Evolutionary conservation across 2,888 invertebrate genomes (phyloP), one percentile per base, ranked within the genome.

Genomic region (Xestia sexstrigata): DNA sequence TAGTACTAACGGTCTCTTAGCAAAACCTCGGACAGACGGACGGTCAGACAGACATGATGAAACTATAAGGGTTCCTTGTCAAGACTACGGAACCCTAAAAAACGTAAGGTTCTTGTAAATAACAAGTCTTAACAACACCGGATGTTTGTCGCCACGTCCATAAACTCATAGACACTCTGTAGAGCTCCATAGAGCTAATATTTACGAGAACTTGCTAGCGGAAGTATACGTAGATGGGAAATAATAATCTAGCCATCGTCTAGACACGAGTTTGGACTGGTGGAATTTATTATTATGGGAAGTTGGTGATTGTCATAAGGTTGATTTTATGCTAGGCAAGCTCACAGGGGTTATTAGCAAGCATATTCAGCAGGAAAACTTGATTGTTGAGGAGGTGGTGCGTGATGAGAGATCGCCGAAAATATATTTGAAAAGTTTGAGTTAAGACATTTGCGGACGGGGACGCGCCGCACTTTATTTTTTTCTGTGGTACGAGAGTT

Each of bases 201-300:
- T 80, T 70, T 65, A 70, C 76, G 60, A 17, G 45, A 55, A 60
- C 60, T 76, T 39, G 47, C 35, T n/a, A 7, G 39, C 67, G 66
- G 81, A 81, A 67, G n/a, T 67, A n/a, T n/a, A 58, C 17, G 42
- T 15, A 20, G 35, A 68, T 78, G 30, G 26, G 75, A 69, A 66
- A 70, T 81, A 66, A 74, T 79, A 55, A 49, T 42, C 65, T 15
- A 0, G 23, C 30, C 23, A 30, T 17, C 35, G 81, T 75, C 81
- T 81, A 70, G 81, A 70, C 81, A 1, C 0, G 2, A 4, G 66
- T 67, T 81, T 80, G 70, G 80, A 80, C 81, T 66, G 7, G 17
- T 58, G 20, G 23, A 35, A 23, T 42, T 42, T 74, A 63, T 39
- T 68, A 55, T 17, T 67, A 47, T 45, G 39, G 47, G 35, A 6